Percentiles rank a stretch among this genome's conserved stretches.
Evolutionary conservation across 2,888 invertebrate species (phyloP).

Genomic region (Eulithis testata): DNA sequence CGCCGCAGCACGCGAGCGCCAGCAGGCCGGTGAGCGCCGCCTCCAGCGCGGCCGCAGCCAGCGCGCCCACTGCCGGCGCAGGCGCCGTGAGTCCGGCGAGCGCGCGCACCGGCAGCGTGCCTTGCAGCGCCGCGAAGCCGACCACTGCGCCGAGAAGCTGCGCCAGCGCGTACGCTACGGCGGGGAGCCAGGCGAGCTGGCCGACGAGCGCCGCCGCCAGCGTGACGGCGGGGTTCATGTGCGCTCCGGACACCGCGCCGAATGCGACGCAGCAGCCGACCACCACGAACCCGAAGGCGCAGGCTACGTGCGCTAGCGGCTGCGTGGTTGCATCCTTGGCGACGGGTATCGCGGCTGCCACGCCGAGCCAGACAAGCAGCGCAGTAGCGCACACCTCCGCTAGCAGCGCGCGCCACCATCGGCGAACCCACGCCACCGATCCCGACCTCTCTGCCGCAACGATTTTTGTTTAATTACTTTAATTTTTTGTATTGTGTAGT

Average conservation of each 20-base stretch:
- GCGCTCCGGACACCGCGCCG: slow-evolving; percentile 90
- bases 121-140: slow-evolving; percentile 59
- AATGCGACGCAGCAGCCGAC: slow-evolving; percentile 71
- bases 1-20: slow-evolving; percentile 60
- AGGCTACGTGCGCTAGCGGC: slow-evolving; percentile 63
- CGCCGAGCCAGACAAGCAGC: slow-evolving; percentile 51
- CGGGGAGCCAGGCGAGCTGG: slow-evolving; percentile 64
- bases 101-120: slow-evolving; percentile 31
- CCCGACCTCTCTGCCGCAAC: too few species aligned
- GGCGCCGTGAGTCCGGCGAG: slow-evolving; percentile 48
- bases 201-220: slow-evolving; percentile 86
- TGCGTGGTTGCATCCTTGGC: slow-evolving; percentile 41
- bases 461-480: too few species aligned
- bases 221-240: slow-evolving; percentile 92
- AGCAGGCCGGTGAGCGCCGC: slow-evolving; percentile 62
- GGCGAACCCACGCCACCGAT: slow-evolving; percentile 43
- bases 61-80: slow-evolving; percentile 44
- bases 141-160: slow-evolving; percentile 63
- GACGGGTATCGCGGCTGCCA: slow-evolving; percentile 43
- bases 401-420: slow-evolving; percentile 70
- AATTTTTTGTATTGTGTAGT: too few species aligned
- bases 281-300: slow-evolving; percentile 71
- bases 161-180: slow-evolving; percentile 58
- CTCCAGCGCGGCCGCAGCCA: slow-evolving; percentile 52
- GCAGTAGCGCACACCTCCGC: slow-evolving; percentile 69